Percentiles rank a stretch among this genome's conserved stretches.
These are phyloP conservation scores for Scyliorhinus canicula DNA, from an alignment of 2,797 vertebrate genomes.

Conservation along the genomic window DNA sequence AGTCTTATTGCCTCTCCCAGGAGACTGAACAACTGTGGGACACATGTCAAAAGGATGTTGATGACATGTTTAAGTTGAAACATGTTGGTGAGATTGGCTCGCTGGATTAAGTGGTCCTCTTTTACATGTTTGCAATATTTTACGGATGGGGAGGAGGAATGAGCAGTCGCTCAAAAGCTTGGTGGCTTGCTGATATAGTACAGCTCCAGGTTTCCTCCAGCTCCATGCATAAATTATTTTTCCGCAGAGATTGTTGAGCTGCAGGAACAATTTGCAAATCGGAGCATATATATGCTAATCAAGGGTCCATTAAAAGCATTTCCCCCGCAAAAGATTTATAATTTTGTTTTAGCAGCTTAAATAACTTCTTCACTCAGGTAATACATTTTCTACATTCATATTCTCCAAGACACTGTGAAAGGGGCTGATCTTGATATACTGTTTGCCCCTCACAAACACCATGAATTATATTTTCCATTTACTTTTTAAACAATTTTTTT, in stretches of 20 bases:
- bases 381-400: slow-evolving; percentile 22
- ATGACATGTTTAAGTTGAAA: background rate
- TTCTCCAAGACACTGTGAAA: slow-evolving; percentile 17
- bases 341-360: slow-evolving; percentile 31
- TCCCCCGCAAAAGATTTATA: slow-evolving; percentile 21
- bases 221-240: background rate
- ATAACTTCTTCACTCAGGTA: slow-evolving; percentile 22
- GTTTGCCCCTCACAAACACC: background rate
- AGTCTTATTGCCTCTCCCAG: background rate
- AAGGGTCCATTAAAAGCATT: slow-evolving; percentile 10
- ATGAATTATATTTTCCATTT: slow-evolving; percentile 26
- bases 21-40: background rate
- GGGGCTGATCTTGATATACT: background rate
- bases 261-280: slow-evolving; percentile 12
- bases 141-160: background rate
- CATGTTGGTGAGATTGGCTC: background rate
- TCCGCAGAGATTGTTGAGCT: background rate
- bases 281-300: slow-evolving; percentile 20
- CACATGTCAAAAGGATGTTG: background rate
- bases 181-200: background rate
- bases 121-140: background rate
- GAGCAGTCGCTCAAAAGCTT: background rate
- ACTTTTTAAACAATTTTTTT: slow-evolving; percentile 18
- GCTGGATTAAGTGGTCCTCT: background rate
- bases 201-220: slow-evolving; percentile 8